Evolutionary conservation across 37 sponge, comb jelly and placozoan species (phyloP), one percentile per base, ranked within the genome.

Genomic region (Aplysina aerophoba): DNA sequence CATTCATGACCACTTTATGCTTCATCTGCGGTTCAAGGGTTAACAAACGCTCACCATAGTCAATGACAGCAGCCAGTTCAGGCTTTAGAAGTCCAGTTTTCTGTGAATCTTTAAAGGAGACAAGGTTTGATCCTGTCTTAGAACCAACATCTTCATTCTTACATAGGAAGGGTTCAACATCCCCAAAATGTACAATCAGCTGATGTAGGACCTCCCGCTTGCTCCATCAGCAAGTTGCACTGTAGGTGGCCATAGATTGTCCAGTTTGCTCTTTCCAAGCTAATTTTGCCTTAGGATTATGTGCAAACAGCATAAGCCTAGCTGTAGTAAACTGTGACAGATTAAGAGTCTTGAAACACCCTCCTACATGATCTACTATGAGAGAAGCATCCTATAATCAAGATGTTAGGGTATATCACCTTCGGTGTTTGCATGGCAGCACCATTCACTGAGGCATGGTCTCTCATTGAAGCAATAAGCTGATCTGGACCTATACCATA

Each of bases 381-480:
- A 38, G 55, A 44, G 53, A 66, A 83, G 55, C 84, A 83, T 22
- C 71, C 72, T n/a, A 83, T 22, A 40, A 68, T 55, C 41, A 41
- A 20, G 44, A 83, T 20, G 33, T 64, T 38, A 12, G 69, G 55
- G 53, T 66, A 83, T 39, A 83, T 19, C 16, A 83, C 69, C 53
- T 25, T 35, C n/a, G 61, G 34, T 44, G 83, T 82, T 31, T 19
- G 71, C 84, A 83, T 67, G 30, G 84, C 84, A 37, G 20, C 55
- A 83, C 56, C 65, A 62, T 83, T 83, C 38, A 83, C 84, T n/a
- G 84, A 34, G 13, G 84, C 72, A 19, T 60, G 40, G 72, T 83
- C 84, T 22, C 69, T 39, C 72, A 82, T 82, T 21, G 55, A 82
- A 17, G 83, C 66, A 20, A 82, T 13, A 25, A 82, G 72, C 55